Evolutionary conservation across 2,113 vertebrate genomes (phyloP).

Genomic region (Sturnira hondurensis): DNA sequence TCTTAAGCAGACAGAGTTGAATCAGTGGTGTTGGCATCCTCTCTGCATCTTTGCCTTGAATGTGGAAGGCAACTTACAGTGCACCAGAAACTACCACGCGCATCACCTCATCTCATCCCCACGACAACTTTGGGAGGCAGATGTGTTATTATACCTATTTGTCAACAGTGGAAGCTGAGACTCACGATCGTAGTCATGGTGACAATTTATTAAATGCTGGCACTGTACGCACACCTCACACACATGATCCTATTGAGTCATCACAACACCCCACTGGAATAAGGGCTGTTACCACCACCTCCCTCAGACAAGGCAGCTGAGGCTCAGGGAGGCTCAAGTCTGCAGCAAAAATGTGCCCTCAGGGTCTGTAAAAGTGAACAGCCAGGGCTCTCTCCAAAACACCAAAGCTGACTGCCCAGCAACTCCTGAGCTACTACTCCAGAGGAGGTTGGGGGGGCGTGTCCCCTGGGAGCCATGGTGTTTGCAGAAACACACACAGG

Average conservation of each 20-base stretch:
- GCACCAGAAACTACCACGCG: rapidly evolving
- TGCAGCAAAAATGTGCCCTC: background rate
- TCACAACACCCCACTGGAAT: background rate
- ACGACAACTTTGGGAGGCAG: background rate
- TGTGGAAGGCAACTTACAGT: rapidly evolving
- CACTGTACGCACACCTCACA: too few relatives aligned
- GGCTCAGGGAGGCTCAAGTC: background rate
- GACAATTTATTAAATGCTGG: background rate
- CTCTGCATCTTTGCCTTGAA: background rate
- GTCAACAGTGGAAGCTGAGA: background rate
- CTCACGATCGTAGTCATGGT: rapidly evolving
- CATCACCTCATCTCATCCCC: background rate
- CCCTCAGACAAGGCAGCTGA: background rate
- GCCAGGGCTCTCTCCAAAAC: background rate
- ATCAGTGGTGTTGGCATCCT: background rate
- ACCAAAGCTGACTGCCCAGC: background rate
- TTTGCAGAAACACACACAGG: background rate
- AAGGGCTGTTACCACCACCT: background rate
- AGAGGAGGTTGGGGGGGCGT: background rate
- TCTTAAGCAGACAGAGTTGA: background rate
- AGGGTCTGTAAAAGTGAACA: background rate
- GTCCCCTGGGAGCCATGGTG: background rate
- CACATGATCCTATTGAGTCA: background rate
- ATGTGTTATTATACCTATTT: background rate
- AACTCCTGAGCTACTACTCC: background rate